Evolutionary conservation across 2,113 vertebrate species (phyloP), one percentile per base, ranked within the genome.

Genomic region (Semnornis frantzii): DNA sequence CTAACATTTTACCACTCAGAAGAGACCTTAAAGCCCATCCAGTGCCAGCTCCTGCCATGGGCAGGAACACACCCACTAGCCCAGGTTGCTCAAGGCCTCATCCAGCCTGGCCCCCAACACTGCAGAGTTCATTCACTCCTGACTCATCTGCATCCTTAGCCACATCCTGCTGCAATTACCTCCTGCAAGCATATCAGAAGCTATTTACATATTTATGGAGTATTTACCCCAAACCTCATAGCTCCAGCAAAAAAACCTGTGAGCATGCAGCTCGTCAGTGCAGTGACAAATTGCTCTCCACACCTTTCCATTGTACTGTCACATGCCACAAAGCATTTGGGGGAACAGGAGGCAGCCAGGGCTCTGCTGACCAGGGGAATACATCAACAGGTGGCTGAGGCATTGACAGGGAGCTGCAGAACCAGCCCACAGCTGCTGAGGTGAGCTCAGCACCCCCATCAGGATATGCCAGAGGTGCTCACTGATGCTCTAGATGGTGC

Each of bases 141-240:
- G 21, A 27, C 48, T 90, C 60, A 57, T 83, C 72, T 85, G 72
- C 19, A 50, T 37, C 78, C 48, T 37, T 55, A 87, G 11, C 57
- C 0, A 0, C 6, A 1, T 85, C 71, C 81, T 73, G 72, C 84
- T 37, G 25, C 78, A 80, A 81, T 87, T 85, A 74, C 17, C 60
- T 52, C 69, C 44, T 0, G 1, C 69, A 87, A 62, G 55, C 63
- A 15, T 34, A 85, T 52, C 64, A 25, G 46, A 25, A 66, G 31
- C 80, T 92, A 95, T 94, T 95, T 94, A 48, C 89, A 92, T 94
- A 93, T 92, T 93, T 95, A 93, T 94, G 58, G 79, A 85, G 68
- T 74, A 91, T 92, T 96, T 92, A 93, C 91, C 75, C 69, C 58
- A 94, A 94, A 92, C 31, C 59, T 79, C 72, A 39, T 77, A 89